Evolutionary conservation across 1,140 invertebrate species (phyloP), one percentile per base, ranked within the genome.

Genomic region (Scylla paramamosain): DNA sequence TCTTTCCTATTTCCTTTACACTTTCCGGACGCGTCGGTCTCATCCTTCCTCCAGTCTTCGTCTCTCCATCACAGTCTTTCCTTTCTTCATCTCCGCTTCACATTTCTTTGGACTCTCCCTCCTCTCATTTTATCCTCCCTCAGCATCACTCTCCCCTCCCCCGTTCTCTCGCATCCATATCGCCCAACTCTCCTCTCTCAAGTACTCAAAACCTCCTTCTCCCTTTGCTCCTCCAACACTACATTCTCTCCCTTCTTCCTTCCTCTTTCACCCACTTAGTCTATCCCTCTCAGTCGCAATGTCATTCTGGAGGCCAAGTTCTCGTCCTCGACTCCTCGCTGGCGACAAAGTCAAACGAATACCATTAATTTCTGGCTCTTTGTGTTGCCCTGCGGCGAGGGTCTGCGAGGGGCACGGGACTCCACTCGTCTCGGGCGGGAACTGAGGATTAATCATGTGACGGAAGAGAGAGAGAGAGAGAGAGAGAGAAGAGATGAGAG

Each of bases 331-430:
- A 77, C 12, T 59, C 52, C 52, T 59, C 52, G 52, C 52, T 8
- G n/a, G 67, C n/a, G n/a, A 77, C 67, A 77, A 77, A 77, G 20
- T 77, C 67, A 77, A 77, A 77, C 67, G 67, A 77, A 77, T 77
- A 77, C 67, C 67, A 77, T 77, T 77, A 77, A 77, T 77, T 77
- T 77, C 67, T 77, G 12, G 67, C 67, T 77, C 67, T 77, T n/a
- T 77, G 67, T 77, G 67, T 77, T 77, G 67, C 20, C 67, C 67
- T 20, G 67, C 67, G 20, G n/a, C 20, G 67, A 77, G 67, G 67
- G n/a, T 25, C 67, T 77, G 67, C 67, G 25, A 77, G 67, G 67
- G n/a, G 20, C 67, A 25, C 67, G 12, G 20, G 20, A 7, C 67
- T 77, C 67, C 20, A 20, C 67, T 77, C 20, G 67, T 77, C 20